A percentile compares a stretch with the other conserved stretches of the same genome.
Evolutionary conservation across 2,113 vertebrate species (phyloP).

Genomic region (Rhombomys opimus): DNA sequence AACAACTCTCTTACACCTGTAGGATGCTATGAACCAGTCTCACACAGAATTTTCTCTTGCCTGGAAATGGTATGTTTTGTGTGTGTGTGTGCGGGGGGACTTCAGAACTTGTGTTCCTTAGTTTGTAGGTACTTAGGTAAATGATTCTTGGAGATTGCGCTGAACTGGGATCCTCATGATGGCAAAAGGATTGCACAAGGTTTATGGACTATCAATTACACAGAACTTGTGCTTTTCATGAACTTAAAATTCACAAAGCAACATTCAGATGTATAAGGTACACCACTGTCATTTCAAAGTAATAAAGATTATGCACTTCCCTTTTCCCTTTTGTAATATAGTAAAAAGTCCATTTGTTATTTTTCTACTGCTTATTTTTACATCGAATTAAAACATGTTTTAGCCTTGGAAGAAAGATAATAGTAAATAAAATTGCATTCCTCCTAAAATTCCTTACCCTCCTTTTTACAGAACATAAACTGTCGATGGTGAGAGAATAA

Average conservation of each 20-base stretch:
- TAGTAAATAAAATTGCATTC: neutral
- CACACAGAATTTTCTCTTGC: neutral
- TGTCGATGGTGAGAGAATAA: neutral
- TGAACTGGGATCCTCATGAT: neutral
- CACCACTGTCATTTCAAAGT: neutral
- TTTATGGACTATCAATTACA: neutral
- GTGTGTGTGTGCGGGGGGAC: neutral
- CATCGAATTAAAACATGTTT: neutral
- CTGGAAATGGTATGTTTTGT: neutral
- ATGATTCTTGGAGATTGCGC: neutral
- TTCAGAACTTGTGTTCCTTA: neutral
- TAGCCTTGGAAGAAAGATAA: neutral
- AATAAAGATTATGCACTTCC: neutral
- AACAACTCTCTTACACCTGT: neutral
- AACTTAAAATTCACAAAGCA: neutral
- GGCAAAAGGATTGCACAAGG: neutral
- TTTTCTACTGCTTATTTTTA: constrained; percentile 2
- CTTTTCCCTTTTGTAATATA: neutral
- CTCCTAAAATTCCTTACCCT: accelerated
- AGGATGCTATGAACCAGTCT: neutral
- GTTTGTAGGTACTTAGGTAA: neutral
- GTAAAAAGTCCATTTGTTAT: neutral
- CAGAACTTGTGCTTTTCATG: neutral
- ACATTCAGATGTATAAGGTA: neutral
- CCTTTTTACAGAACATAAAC: neutral